phyloP scores from a whole-genome alignment of 2,113 vertebrate species.

The Sceloporus undulatus region DNA sequence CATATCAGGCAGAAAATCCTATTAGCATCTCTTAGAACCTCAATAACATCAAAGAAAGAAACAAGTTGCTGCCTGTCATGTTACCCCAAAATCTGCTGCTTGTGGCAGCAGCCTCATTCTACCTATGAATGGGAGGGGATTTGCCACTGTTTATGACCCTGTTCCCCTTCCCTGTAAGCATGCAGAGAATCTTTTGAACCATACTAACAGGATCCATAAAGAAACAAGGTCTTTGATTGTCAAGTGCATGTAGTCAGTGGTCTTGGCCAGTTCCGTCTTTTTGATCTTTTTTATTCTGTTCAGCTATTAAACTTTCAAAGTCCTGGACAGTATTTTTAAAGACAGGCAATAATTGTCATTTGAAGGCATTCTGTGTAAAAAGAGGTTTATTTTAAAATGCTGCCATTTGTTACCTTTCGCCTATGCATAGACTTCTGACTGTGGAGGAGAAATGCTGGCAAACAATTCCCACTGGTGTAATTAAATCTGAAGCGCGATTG shows the following conservation, averaged over 20 bases:
- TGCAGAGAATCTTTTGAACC: neutral
- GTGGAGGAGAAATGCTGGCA: neutral
- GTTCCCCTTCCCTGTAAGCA: neutral
- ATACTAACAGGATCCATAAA: neutral
- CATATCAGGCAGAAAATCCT: neutral
- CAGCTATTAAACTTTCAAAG: neutral
- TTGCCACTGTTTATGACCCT: neutral
- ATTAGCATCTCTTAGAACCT: neutral
- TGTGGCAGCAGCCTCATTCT: neutral
- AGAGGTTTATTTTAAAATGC: neutral
- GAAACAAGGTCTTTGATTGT: neutral
- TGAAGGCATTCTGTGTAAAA: too few relatives aligned
- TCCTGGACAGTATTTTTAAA: neutral
- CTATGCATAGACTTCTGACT: neutral
- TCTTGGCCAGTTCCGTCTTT: neutral
- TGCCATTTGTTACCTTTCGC: neutral
- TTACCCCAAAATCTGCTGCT: too few relatives aligned
- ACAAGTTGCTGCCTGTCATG: too few relatives aligned
- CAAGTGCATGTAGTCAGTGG: neutral
- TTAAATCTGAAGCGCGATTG: neutral
- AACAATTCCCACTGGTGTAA: constrained; percentile 11
- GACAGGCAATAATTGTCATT: neutral
- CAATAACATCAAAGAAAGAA: too few relatives aligned
- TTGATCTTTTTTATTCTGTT: neutral
- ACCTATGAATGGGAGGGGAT: neutral